Percentiles rank a stretch among this genome's conserved stretches.
phyloP scores from a whole-genome alignment of 2,888 invertebrate genomes.

The Dicyrtoma fusca region DNA sequence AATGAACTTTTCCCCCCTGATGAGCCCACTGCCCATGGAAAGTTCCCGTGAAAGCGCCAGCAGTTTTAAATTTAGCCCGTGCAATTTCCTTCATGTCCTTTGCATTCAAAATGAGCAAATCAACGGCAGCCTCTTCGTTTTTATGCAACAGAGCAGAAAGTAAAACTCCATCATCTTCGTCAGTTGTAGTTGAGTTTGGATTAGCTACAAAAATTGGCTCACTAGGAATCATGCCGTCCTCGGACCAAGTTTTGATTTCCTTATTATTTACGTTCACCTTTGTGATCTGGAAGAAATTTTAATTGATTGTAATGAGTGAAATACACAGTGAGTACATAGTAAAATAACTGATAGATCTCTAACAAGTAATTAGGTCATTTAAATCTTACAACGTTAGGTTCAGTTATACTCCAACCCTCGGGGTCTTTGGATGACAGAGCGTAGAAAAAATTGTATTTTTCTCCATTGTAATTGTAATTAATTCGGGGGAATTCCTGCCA shows the following conservation, averaged over 20 bases:
- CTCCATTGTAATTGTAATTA: slow-evolving; percentile 61
- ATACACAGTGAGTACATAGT: no score
- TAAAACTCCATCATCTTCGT: slow-evolving; percentile 63
- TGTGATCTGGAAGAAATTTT: no score
- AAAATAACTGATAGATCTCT: no score
- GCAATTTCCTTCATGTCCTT: slow-evolving; percentile 60
- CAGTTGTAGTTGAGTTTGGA: slow-evolving; percentile 58
- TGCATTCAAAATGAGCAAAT: slow-evolving; percentile 60
- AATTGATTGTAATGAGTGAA: no score
- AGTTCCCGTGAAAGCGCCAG: slow-evolving; percentile 48
- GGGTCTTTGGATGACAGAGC: slow-evolving; percentile 58
- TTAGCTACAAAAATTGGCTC: slow-evolving; percentile 62
- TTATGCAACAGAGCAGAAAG: slow-evolving; percentile 57
- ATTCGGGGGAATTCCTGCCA: slow-evolving; percentile 63
- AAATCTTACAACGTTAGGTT: slow-evolving; percentile 24
- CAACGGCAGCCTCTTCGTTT: slow-evolving; percentile 49
- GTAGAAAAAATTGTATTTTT: slow-evolving; percentile 62
- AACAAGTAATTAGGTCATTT: no score
- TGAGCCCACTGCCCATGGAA: slow-evolving; percentile 55
- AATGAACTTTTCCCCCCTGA: slow-evolving; percentile 41
- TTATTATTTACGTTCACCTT: slow-evolving; percentile 60
- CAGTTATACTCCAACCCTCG: background rate
- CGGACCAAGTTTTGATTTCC: slow-evolving; percentile 58
- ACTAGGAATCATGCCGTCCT: slow-evolving; percentile 58
- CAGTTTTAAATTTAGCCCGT: slow-evolving; percentile 57